Evolutionary conservation across 2,888 invertebrate species (phyloP).

Genomic region (Piscicola geometra): DNA sequence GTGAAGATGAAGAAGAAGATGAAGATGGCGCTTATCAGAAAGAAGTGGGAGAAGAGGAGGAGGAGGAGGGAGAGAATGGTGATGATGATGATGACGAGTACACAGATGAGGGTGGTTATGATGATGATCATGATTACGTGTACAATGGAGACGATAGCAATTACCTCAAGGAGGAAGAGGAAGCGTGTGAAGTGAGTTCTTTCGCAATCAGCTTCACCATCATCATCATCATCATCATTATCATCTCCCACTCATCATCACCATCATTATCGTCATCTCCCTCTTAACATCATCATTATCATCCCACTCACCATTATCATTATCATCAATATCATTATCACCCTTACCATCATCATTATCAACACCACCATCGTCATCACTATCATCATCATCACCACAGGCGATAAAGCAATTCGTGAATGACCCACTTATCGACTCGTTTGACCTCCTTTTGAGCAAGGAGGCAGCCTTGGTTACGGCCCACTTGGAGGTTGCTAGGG

Average conservation of each 20-base stretch:
- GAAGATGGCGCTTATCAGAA: background rate
- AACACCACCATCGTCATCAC: background rate
- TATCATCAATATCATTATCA: background rate
- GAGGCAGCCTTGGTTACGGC: background rate
- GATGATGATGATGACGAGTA: conserved; percentile 29
- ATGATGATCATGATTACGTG: conserved; percentile 1
- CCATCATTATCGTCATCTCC: too few relatives aligned
- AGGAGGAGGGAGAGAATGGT: background rate
- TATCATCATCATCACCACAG: background rate
- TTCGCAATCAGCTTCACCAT: too few relatives aligned
- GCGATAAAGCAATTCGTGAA: background rate
- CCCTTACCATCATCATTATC: background rate
- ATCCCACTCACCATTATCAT: background rate
- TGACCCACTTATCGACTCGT: background rate
- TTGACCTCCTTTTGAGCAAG: conserved; percentile 6
- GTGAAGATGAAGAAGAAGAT: conserved; percentile 43
- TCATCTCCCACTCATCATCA: too few relatives aligned
- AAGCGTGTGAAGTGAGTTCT: too few relatives aligned
- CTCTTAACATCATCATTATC: too few relatives aligned
- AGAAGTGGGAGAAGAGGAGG: conserved; percentile 1
- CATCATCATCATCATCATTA: too few relatives aligned
- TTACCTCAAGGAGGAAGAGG: too few relatives aligned
- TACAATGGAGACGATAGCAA: background rate
- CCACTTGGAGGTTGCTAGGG: background rate
- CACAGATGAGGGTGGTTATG: background rate